Conservation (phyloP, 2,888 invertebrate species). For the Pseudococcus jackbeardsleyi region DNA sequence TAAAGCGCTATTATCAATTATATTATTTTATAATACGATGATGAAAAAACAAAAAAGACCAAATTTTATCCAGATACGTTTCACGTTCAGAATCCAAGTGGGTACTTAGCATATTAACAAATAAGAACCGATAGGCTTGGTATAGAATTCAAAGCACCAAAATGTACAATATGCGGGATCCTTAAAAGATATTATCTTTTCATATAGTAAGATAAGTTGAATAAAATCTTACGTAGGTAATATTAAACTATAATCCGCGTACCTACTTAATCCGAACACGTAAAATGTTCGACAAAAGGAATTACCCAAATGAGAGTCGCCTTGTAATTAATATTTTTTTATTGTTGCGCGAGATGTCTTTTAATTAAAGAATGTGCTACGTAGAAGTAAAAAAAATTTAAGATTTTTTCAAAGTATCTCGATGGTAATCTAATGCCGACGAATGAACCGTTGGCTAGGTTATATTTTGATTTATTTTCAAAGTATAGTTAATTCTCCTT, state of each 20-base stretch:
- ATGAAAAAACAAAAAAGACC: conserved; percentile 36
- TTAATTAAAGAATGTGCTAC: neutral
- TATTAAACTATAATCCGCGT: neutral
- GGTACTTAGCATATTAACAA: conserved; percentile 39
- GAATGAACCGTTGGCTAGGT: neutral
- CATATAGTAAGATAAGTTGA: neutral
- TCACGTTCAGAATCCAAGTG: conserved; percentile 30
- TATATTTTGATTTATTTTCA: conserved; percentile 6
- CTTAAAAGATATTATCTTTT: conserved; percentile 45
- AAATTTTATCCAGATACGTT: conserved; percentile 33
- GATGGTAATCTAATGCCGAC: neutral
- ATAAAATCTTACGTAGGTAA: conserved; percentile 24
- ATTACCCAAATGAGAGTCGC: neutral
- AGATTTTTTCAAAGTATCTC: neutral
- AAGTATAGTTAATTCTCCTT: neutral
- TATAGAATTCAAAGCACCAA: conserved; percentile 9
- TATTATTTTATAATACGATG: neutral
- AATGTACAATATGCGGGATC: conserved; percentile 50
- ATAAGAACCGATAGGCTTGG: conserved; percentile 2
- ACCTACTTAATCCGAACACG: neutral
- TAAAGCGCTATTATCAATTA: conserved; percentile 43
- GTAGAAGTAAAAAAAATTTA: neutral
- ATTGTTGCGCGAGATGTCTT: neutral
- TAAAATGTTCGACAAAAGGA: neutral
- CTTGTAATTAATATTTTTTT: neutral